These are phyloP conservation scores for Fissipunctia ypsillon DNA, from an alignment of 2,888 invertebrate genomes.

Conservation along the genomic window DNA sequence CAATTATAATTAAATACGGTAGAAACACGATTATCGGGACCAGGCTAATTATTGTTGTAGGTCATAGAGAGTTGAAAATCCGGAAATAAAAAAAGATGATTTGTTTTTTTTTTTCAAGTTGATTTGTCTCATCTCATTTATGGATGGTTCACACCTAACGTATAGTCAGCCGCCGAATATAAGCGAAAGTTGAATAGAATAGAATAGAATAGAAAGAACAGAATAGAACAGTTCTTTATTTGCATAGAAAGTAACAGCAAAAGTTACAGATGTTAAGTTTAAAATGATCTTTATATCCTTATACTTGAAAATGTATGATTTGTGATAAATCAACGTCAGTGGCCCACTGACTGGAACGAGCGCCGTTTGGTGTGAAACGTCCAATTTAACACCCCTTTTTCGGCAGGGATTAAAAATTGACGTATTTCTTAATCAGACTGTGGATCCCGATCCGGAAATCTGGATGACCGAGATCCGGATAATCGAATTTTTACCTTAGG, in stretches of 20 bases:
- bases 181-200: background rate
- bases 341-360: background rate
- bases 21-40: conserved; percentile 14
- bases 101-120: background rate
- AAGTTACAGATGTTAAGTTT: no score
- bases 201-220: no score
- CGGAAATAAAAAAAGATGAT: no score
- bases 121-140: background rate
- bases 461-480: background rate
- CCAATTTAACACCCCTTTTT: background rate
- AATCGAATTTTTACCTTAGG: background rate
- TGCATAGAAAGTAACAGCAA: no score
- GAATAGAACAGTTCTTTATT: no score
- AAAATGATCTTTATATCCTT: no score
- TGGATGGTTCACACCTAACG: background rate
- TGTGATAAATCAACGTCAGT: background rate
- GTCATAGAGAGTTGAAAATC: background rate
- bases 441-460: background rate
- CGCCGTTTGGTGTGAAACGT: background rate
- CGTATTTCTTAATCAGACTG: background rate
- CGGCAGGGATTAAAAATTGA: background rate
- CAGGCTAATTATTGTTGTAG: background rate
- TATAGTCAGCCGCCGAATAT: background rate
- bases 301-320: background rate
- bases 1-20: conserved; percentile 24